A percentile compares a stretch with the other conserved stretches of the same genome.
Conservation (phyloP, 2,888 invertebrate species). For the Drosophila fulvimacula region DNA sequence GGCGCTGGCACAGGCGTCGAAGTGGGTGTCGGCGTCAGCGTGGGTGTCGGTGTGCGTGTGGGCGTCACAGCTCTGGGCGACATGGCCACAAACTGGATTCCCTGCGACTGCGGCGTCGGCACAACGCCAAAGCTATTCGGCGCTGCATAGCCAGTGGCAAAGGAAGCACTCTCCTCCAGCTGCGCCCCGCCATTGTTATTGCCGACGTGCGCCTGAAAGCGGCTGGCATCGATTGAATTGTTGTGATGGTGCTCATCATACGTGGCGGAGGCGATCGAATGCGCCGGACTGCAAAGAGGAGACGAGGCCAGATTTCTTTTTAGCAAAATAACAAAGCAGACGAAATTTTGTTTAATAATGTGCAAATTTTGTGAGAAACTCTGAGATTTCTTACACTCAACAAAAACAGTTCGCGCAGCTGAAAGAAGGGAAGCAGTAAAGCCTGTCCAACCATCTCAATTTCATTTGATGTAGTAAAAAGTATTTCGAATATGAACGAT, state of each 20-base stretch:
- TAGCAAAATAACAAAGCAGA: no score
- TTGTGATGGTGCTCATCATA: slow-evolving; percentile 86
- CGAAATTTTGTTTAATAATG: no score
- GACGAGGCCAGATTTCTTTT: background rate
- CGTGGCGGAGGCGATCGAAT: slow-evolving; percentile 89
- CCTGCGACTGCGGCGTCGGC: slow-evolving; percentile 40
- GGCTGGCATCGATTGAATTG: slow-evolving; percentile 82
- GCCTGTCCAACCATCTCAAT: no score
- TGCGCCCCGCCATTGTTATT: slow-evolving; percentile 66
- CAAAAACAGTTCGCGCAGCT: no score
- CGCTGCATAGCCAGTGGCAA: slow-evolving; percentile 44
- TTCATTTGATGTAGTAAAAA: no score
- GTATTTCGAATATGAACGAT: no score
- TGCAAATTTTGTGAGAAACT: no score
- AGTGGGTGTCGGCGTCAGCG: slow-evolving; percentile 43
- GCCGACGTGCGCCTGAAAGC: slow-evolving; percentile 83
- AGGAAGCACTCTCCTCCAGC: slow-evolving; percentile 33
- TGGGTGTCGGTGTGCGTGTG: slow-evolving; percentile 53
- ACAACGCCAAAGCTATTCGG: slow-evolving; percentile 45
- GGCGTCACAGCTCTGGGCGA: slow-evolving; percentile 63
- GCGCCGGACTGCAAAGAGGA: slow-evolving; percentile 87
- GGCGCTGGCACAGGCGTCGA: slow-evolving; percentile 52
- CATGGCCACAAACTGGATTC: slow-evolving; percentile 58
- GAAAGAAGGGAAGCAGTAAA: no score
- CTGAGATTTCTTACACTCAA: no score